Conservation (phyloP, 2,888 invertebrate species). For the Cotesia congregata region DNA sequence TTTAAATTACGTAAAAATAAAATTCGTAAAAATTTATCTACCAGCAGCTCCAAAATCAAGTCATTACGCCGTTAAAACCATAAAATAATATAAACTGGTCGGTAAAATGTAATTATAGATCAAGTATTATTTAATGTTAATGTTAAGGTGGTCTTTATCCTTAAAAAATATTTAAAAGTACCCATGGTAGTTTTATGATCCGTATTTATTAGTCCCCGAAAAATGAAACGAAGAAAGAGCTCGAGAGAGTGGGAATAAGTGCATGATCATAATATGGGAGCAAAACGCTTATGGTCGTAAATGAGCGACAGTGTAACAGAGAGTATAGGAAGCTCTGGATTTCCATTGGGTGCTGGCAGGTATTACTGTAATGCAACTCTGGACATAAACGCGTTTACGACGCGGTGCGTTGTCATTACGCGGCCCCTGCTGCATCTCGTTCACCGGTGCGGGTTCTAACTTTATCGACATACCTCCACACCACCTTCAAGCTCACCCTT, state of each 20-base stretch:
- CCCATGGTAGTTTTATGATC: not conserved
- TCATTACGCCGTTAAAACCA: constrained; percentile 7
- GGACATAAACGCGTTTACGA: constrained; percentile 71
- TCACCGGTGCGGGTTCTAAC: constrained; percentile 66
- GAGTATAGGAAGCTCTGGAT: constrained; percentile 59
- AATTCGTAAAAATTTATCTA: too few relatives aligned
- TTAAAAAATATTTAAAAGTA: not conserved
- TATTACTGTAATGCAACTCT: constrained; percentile 69
- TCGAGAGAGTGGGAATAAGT: not conserved
- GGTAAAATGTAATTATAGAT: not conserved
- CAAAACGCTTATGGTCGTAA: constrained; percentile 45
- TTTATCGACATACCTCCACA: constrained; percentile 63
- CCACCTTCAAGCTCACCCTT: constrained; percentile 51
- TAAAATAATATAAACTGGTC: not conserved
- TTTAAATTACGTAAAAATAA: too few relatives aligned
- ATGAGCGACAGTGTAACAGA: constrained; percentile 31
- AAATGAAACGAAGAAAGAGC: not conserved
- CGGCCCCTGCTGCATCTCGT: constrained; percentile 62
- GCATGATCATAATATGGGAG: constrained; percentile 30
- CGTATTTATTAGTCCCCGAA: not conserved
- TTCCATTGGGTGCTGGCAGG: constrained; percentile 62
- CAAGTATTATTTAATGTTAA: not conserved
- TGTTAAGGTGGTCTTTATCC: constrained; percentile 3
- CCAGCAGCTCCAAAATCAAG: not conserved
- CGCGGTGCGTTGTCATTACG: constrained; percentile 70